Evolutionary conservation across 2,797 vertebrate species (phyloP), one percentile per base, ranked within the genome.

Genomic region (Sardinella longiceps): DNA sequence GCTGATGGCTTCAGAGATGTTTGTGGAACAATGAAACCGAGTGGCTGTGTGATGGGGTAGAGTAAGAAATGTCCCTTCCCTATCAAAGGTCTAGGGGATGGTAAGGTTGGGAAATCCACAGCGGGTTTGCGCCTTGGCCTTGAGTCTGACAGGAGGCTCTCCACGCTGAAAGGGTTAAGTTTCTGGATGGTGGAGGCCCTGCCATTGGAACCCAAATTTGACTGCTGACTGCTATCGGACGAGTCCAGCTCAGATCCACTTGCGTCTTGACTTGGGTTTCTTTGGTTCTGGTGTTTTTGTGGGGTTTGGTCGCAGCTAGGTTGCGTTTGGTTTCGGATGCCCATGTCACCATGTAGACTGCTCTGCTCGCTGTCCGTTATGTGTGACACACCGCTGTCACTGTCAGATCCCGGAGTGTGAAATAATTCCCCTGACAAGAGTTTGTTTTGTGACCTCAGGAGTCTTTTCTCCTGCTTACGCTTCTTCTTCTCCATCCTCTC

Each of bases 401-500:
- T 98, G 94, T 99, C 98, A 33, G 97, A 98, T 82, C 98, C 98
- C 89, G 98, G 97, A 6, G 97, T 97, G 94, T 98, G 97, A 86
- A 97, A 95, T 87, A 97, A 96, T 91, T 98, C 96, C 87, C 96
- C 95, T 12, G 96, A 92, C 82, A 94, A 83, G 48, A 95, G 94
- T 87, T 96, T 97, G 91, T 94, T 95, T 94, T 99, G 98, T 93
- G 96, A 95, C 94, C 97, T 97, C 85, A 98, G 95, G 87, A 99
- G 94, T 90, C 98, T 96, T 85, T 97, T 97, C 90, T 99, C 98
- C 90, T 98, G 98, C 82, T 99, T 99, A 10, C 98, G 96, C 70
- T 97, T 98, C 94, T 98, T 99, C 91, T 99, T 99, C 92, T 99
- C 98, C 94, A 97, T 87, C 87, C 97, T 94, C 92, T 98, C 98